Percentiles rank a stretch among this genome's conserved stretches.
Conservation (phyloP, 2,888 invertebrate genomes). For the Didymodactylos carnosus region DNA sequence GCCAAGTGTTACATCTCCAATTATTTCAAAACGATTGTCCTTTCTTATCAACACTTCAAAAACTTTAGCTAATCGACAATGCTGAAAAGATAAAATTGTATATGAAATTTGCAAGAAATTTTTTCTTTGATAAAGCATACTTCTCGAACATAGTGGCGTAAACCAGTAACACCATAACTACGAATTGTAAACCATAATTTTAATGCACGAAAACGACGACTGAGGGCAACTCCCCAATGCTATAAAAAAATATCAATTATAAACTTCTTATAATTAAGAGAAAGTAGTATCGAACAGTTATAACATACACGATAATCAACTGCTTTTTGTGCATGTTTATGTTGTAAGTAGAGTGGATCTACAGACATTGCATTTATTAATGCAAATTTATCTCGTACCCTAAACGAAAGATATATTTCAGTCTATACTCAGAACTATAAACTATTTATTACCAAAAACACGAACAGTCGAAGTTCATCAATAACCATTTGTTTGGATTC, state of each 20-base stretch:
- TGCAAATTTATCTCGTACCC: slow-evolving; percentile 64
- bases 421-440: background rate
- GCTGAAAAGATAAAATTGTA: slow-evolving; percentile 38
- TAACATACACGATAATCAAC: slow-evolving; percentile 50
- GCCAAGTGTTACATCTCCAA: slow-evolving; percentile 65
- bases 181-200: slow-evolving; percentile 94
- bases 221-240: slow-evolving; percentile 91
- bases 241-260: background rate
- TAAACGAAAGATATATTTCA: background rate
- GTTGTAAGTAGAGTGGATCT: slow-evolving; percentile 88
- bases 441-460: slow-evolving; percentile 48
- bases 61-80: slow-evolving; percentile 65
- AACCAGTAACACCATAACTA: slow-evolving; percentile 72
- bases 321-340: slow-evolving; percentile 54
- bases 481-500: slow-evolving; percentile 87
- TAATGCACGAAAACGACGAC: slow-evolving; percentile 74
- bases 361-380: slow-evolving; percentile 86
- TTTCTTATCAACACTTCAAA: slow-evolving; percentile 60
- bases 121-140: slow-evolving; percentile 29
- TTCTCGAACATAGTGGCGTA: slow-evolving; percentile 66
- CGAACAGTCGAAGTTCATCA: slow-evolving; percentile 89
- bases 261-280: background rate
- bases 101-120: slow-evolving; percentile 35
- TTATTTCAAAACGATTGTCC: slow-evolving; percentile 68
- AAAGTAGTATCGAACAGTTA: background rate